Conservation (phyloP, 2,888 invertebrate genomes). For the Caenorhabditis imperialis region DNA sequence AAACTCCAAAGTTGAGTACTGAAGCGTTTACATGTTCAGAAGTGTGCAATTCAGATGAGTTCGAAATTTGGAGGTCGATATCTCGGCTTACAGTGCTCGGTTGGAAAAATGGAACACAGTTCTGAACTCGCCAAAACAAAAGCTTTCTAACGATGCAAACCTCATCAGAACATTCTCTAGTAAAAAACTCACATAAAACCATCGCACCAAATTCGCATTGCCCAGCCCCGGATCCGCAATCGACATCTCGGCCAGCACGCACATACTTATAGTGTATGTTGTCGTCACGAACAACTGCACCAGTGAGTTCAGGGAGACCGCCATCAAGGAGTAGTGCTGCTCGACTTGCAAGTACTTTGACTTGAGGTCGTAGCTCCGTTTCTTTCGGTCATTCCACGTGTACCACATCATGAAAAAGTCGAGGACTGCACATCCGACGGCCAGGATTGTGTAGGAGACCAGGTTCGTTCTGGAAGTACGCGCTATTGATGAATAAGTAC, state of each 20-base stretch:
- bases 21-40: no score
- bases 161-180: slow-evolving; percentile 1
- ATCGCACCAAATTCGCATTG: slow-evolving; percentile 38
- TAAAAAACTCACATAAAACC: slow-evolving; percentile 50
- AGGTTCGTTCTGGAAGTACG: slow-evolving; percentile 30
- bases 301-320: slow-evolving; percentile 40
- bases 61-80: no score
- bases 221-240: slow-evolving; percentile 8
- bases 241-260: slow-evolving; percentile 16
- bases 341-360: slow-evolving; percentile 37
- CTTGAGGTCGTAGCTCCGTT: slow-evolving; percentile 29
- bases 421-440: slow-evolving; percentile 17
- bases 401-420: slow-evolving; percentile 42
- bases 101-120: no score
- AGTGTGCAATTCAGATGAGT: no score
- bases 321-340: slow-evolving; percentile 38
- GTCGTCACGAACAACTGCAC: slow-evolving; percentile 38
- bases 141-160: not conserved
- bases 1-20: no score
- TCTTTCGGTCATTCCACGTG: slow-evolving; percentile 36
- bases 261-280: slow-evolving; percentile 34
- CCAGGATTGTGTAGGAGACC: slow-evolving; percentile 27
- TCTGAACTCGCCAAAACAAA: not conserved
- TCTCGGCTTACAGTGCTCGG: no score
- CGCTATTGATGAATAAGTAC: no score